Evolutionary conservation across 92 coral and sea anemone species (phyloP).

Genomic region (Palythoa grandis): DNA sequence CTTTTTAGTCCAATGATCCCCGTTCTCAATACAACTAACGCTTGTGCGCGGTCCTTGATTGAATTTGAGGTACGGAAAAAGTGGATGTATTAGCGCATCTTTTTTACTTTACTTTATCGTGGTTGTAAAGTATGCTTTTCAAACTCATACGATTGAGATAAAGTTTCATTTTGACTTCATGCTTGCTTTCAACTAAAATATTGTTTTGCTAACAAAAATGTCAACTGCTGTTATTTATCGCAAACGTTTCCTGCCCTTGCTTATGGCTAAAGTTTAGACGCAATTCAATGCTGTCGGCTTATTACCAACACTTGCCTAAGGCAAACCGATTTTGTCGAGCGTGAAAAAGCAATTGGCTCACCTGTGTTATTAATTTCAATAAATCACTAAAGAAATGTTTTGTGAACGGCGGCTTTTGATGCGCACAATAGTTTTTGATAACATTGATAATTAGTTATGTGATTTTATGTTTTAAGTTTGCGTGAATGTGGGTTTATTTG

Average conservation of each 20-base stretch:
- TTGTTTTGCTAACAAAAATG: not conserved
- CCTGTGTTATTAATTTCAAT: conserved; percentile 23
- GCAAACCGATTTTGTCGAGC: conserved; percentile 2
- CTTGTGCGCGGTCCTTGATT: no score
- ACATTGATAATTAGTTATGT: conserved; percentile 15
- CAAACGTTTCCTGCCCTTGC: not conserved
- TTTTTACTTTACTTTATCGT: no score
- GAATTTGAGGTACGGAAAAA: no score
- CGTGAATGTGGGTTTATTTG: conserved; percentile 26
- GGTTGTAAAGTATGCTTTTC: no score
- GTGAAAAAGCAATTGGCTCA: not conserved
- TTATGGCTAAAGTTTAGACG: not conserved
- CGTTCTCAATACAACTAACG: no score
- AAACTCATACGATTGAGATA: not conserved
- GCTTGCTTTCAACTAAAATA: not conserved
- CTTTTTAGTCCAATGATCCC: no score
- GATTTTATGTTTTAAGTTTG: conserved; percentile 20
- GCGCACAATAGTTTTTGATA: conserved; percentile 22
- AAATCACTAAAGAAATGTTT: conserved; percentile 23
- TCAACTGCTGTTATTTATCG: not conserved
- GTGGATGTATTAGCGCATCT: no score
- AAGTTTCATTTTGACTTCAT: not conserved
- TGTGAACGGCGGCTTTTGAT: conserved; percentile 39
- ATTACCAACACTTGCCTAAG: not conserved
- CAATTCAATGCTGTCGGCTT: not conserved